Evolutionary conservation across 2,797 vertebrate species (phyloP), one percentile per base, ranked within the genome.

Genomic region (Cossypha polioptera): DNA sequence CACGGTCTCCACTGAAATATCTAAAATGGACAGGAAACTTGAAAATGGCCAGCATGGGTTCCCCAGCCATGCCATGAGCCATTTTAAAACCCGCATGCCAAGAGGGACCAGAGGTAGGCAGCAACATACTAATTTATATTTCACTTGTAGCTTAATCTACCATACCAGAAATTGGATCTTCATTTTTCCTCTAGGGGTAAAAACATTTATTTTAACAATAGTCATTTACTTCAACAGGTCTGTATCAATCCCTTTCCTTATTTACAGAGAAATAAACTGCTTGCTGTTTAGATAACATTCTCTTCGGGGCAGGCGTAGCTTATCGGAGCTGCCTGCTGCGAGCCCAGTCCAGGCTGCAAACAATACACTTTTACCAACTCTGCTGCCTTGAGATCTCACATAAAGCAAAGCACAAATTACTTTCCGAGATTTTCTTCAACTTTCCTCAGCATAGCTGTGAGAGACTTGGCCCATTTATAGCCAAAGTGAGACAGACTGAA

Each of bases 261-360:
- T 88, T 96, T 92, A 96, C 92, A 93, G 76, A 90, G 94, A 82
- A 95, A 86, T 43, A 89, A 93, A 61, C 88, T 2, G 14, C 79
- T 84, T 93, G 90, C 90, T 96, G 90, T 80, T 95, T 92, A 93
- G 96, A 93, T 96, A 96, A 96, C 96, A 96, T 96, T 95, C 94
- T 96, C 93, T 76, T 86, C 65, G 36, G 82, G 51, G 89, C 89
- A 83, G 78, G 84, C 10, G 0, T 5, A 83, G 84, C 95, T 96
- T 96, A 96, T 97, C 69, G 4, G 76, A 75, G 94, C 81, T 68
- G 95, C 94, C 94, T 88, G 92, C 91, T 96, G 93, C 1, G 0
- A 74, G 82, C 61, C 0, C 13, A 29, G 84, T 54, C 40, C 85
- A 55, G 79, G 35, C 42, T 54, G 57, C 79, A 87, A 94, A 95